Base-by-base conservation (phyloP, 1,140 invertebrate species). In the Bombus picipes region DNA sequence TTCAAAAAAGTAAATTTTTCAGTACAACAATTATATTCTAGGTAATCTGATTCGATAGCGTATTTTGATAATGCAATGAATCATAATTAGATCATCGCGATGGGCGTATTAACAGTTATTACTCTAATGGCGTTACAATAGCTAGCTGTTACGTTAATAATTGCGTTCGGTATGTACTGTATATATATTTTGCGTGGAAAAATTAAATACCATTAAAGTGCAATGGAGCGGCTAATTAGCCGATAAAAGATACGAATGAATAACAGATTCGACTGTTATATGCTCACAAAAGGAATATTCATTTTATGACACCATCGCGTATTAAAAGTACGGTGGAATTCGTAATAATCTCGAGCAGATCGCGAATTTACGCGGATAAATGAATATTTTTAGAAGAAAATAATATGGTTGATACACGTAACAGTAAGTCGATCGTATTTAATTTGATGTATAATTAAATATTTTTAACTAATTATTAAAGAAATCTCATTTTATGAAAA, bases 171-270 rank as follows among this genome's bases (percentile, higher is more conserved):
- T 81, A 82, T 85, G 71, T 76, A 68, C 57, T 80, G 86, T 87
- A 82, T 90, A 88, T 83, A 78, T 32, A 80, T 88, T 86, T 88
- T 75, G 66, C 43, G 86, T 76, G 89, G 89, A 90, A 90, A 90
- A 90, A 90, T 88, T 71, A 83, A 88, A 90, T 90, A 85, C 89
- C 89, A 90, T 90, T 90, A 90, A 90, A 90, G 86, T 90, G 84
- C 90, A 90, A 90, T 90, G 89, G 89, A 86, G 62, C 66, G 83
- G 81, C 75, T 90, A 90, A 90, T 90, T 90, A 90, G 71, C 37
- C 75, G 83, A 75, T 86, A 84, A 89, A 90, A 90, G 89, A 86
- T 90, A 77, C 79, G 85, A 88, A 90, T 70, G 83, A 82, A 86
- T 88, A 85, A 88, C 81, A 76, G 76, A 83, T 81, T 65, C 53